Evolutionary conservation across 2,888 invertebrate genomes (phyloP).

Genomic region (Atethmia centrago): DNA sequence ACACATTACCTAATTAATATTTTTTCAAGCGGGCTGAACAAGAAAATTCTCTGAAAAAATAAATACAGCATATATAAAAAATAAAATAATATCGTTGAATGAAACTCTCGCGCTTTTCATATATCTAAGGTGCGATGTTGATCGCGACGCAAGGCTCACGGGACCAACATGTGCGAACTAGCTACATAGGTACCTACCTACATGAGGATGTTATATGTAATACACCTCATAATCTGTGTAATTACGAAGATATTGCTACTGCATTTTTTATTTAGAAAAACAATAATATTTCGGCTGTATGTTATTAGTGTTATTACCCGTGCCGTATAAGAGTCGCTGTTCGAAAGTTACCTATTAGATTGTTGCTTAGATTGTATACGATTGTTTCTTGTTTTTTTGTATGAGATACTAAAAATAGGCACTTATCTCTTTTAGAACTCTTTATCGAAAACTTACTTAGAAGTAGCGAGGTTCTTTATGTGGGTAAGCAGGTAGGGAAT

Average conservation of each 20-base stretch:
- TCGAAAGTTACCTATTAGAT: background rate
- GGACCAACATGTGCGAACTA: slow-evolving; percentile 2
- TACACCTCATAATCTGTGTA: background rate
- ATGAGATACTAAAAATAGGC: too few species aligned
- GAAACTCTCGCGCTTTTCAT: slow-evolving; percentile 18
- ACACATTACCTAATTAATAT: background rate
- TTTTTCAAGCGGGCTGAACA: background rate
- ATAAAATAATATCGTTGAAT: slow-evolving; percentile 1
- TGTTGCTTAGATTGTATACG: background rate
- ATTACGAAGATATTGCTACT: background rate
- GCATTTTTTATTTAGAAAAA: background rate
- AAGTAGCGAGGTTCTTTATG: background rate
- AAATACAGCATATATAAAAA: background rate
- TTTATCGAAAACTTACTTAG: background rate
- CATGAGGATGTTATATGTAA: background rate
- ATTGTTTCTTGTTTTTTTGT: background rate
- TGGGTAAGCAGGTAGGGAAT: background rate
- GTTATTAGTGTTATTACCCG: background rate
- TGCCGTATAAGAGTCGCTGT: background rate
- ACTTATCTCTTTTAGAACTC: background rate
- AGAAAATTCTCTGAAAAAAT: background rate
- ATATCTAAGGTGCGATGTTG: slow-evolving; percentile 29
- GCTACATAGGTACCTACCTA: background rate
- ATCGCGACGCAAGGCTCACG: slow-evolving; percentile 14
- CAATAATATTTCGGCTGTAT: background rate